A percentile compares a stretch with the other conserved stretches of the same genome.
These are phyloP conservation scores for Danio rerio DNA, from an alignment of 2,113 vertebrate genomes.

Conservation along the genomic window DNA sequence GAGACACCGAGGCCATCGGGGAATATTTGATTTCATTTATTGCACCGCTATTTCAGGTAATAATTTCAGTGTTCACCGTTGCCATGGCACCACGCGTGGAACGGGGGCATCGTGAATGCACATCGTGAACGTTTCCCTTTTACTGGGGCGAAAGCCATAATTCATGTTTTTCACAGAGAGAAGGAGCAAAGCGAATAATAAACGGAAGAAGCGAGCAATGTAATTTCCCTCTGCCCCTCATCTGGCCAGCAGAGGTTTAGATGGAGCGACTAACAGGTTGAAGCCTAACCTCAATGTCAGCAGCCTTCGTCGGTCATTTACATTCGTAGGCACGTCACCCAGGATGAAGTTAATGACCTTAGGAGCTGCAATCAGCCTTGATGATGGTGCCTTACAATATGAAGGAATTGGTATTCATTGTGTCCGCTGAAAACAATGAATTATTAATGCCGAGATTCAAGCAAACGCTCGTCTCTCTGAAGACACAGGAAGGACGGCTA, in stretches of 20 bases:
- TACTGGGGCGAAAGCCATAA: conserved; percentile 40
- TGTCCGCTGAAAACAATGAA: conserved; percentile 75
- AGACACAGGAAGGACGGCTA: conserved; percentile 56
- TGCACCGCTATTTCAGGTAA: conserved; percentile 25
- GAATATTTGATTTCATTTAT: conserved; percentile 30
- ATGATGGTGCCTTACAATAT: conserved; percentile 71
- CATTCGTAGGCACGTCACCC: conserved; percentile 67
- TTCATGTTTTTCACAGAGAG: conserved; percentile 44
- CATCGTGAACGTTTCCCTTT: conserved; percentile 34
- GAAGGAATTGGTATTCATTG: conserved; percentile 78
- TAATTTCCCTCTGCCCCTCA: conserved; percentile 43
- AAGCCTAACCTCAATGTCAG: conserved; percentile 60
- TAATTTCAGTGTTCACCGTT: conserved; percentile 36
- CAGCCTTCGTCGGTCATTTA: conserved; percentile 61
- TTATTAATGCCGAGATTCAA: conserved; percentile 77
- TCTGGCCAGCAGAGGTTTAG: conserved; percentile 46
- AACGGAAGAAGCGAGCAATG: conserved; percentile 55
- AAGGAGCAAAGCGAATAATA: conserved; percentile 47
- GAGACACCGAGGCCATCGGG: neutral
- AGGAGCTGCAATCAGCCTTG: conserved; percentile 74
- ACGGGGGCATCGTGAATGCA: conserved; percentile 37
- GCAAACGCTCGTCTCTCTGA: conserved; percentile 61
- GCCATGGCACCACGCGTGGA: neutral
- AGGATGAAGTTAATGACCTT: conserved; percentile 72
- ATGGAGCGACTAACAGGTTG: conserved; percentile 40